phyloP scores from a whole-genome alignment of 2,888 invertebrate species.

The Ptychoptera albimana region DNA sequence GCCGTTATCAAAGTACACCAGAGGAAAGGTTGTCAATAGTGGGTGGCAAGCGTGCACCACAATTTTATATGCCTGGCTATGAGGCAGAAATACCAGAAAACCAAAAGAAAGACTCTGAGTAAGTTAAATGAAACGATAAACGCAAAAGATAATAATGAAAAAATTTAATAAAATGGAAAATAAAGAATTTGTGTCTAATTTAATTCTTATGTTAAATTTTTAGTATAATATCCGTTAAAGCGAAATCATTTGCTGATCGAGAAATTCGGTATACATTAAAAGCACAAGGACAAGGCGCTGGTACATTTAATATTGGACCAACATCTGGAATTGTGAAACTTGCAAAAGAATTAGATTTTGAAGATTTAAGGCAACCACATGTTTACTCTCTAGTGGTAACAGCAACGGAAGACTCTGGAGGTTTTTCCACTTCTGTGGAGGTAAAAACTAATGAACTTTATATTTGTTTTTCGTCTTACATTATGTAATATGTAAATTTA shows the following conservation, averaged over 20 bases:
- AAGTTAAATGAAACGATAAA: conserved; percentile 32
- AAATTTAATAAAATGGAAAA: neutral
- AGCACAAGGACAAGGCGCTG: conserved; percentile 86
- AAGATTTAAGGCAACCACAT: conserved; percentile 86
- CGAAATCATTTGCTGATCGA: conserved; percentile 92
- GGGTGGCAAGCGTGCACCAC: conserved; percentile 94
- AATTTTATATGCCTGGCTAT: conserved; percentile 92
- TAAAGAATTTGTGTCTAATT: neutral
- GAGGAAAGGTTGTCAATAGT: conserved; percentile 87
- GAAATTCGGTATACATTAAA: conserved; percentile 92
- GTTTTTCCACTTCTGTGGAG: conserved; percentile 89
- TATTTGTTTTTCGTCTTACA: conserved; percentile 7
- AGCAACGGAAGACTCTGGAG: conserved; percentile 94
- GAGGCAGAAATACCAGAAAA: conserved; percentile 93
- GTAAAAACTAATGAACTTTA: conserved; percentile 32
- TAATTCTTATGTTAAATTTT: conserved; percentile 19
- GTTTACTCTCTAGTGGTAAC: conserved; percentile 85
- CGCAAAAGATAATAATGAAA: neutral
- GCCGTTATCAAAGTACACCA: conserved; percentile 76
- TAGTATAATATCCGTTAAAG: conserved; percentile 93
- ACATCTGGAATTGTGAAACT: conserved; percentile 90
- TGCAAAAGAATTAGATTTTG: conserved; percentile 91
- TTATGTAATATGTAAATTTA: conserved; percentile 1
- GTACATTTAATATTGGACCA: conserved; percentile 89
- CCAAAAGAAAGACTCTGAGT: conserved; percentile 94